Conservation (phyloP, 2,113 vertebrate genomes). For the Romanogobio albipinnatus region DNA sequence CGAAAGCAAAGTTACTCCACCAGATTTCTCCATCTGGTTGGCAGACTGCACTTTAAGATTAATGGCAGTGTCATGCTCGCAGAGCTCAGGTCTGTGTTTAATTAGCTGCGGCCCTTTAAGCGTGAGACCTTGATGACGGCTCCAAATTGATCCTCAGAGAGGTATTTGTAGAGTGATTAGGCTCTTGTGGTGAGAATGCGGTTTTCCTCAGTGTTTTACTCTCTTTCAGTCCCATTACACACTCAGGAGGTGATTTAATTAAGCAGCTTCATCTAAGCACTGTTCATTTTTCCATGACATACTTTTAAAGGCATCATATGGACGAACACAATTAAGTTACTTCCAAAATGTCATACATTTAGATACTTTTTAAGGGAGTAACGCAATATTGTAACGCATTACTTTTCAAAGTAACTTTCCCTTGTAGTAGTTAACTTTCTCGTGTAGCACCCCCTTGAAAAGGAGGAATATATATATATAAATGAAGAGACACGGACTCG, state of each 20-base stretch:
- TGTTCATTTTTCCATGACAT: slow-evolving; percentile 27
- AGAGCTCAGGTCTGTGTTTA: slow-evolving; percentile 16
- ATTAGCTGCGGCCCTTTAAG: slow-evolving; percentile 25
- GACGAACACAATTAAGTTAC: no score
- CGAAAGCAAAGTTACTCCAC: background rate
- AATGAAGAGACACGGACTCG: no score
- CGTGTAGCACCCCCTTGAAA: no score
- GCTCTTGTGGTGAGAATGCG: background rate
- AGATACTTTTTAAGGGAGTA: no score
- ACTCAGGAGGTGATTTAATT: slow-evolving; percentile 12
- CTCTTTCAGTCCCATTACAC: background rate
- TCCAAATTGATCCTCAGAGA: slow-evolving; percentile 16
- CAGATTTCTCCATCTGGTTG: slow-evolving; percentile 44
- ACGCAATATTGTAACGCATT: no score
- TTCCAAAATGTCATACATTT: no score
- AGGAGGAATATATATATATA: no score
- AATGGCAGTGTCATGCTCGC: slow-evolving; percentile 2
- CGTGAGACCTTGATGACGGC: background rate
- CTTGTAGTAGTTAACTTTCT: no score
- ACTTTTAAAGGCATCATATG: background rate
- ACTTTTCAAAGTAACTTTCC: no score
- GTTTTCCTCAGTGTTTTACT: background rate
- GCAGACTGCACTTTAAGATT: slow-evolving; percentile 45
- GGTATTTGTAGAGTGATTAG: slow-evolving; percentile 9
- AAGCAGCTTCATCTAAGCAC: background rate